These are phyloP conservation scores for Epicampocera succincta DNA, from an alignment of 2,888 invertebrate species.

Conservation along the genomic window DNA sequence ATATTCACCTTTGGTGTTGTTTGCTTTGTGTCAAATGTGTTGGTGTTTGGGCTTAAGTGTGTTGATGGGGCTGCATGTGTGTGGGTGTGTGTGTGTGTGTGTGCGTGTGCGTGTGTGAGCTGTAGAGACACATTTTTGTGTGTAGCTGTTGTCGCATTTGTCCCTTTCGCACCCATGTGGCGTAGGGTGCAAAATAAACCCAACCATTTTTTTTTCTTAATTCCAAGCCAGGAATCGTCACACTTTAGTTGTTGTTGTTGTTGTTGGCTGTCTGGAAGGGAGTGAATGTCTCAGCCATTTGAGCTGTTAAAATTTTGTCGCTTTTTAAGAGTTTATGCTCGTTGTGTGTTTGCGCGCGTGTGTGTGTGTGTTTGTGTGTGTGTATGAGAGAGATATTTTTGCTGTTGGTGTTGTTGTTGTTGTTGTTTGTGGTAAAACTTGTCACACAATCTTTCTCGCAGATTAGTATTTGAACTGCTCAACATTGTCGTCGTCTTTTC, in stretches of 20 bases:
- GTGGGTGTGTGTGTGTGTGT: neutral
- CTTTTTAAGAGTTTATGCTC: slow-evolving; percentile 41
- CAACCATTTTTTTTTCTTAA: slow-evolving; percentile 57
- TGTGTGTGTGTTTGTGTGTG: slow-evolving; percentile 32
- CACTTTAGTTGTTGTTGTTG: slow-evolving; percentile 46
- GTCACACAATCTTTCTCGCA: slow-evolving; percentile 71
- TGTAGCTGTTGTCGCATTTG: slow-evolving; percentile 63
- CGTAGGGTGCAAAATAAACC: slow-evolving; percentile 28
- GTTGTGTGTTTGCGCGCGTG: slow-evolving; percentile 17
- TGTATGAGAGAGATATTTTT: neutral
- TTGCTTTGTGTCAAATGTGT: slow-evolving; percentile 23
- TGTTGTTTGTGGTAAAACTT: slow-evolving; percentile 73
- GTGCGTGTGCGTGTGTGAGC: slow-evolving; percentile 5
- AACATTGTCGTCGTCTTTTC: slow-evolving; percentile 43
- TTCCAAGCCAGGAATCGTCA: slow-evolving; percentile 33
- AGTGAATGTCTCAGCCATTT: slow-evolving; percentile 64
- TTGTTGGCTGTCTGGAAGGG: slow-evolving; percentile 49
- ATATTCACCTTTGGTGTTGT: slow-evolving; percentile 43
- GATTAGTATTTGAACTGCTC: slow-evolving; percentile 66
- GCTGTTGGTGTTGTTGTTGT: too few species aligned
- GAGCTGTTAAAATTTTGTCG: slow-evolving; percentile 61
- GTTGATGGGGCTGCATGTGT: slow-evolving; percentile 7
- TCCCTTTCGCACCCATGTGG: slow-evolving; percentile 63
- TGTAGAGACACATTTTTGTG: slow-evolving; percentile 49
- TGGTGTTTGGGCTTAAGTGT: slow-evolving; percentile 21